Base-by-base conservation (phyloP, 2,888 invertebrate species). In the Lepidochrysops patricia region DNA sequence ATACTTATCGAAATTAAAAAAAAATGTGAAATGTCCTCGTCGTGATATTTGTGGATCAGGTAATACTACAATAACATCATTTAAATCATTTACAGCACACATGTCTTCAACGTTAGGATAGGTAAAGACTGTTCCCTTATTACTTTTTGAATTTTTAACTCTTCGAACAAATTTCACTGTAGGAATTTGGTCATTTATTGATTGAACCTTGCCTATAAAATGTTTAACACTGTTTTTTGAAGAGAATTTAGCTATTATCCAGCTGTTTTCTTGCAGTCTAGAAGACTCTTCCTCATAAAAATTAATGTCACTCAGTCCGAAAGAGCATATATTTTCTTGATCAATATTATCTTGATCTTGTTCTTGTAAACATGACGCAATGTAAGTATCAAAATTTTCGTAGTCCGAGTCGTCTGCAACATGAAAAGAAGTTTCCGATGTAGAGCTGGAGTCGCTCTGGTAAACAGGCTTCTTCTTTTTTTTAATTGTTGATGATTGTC, bases 191-290 rank as follows among this genome's bases (percentile, higher is more conserved):
- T 57, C 25, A 48, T 59, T 60, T 9, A 65, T 61, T 34, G 58
- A 29, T 43, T 64, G 60, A 58, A 64, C 57, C 9, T 57, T 59
- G 12, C 65, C 65, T 5, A 65, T 57, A 57, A 64, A 66, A 57
- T 66, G 64, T 50, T 65, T 64, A 6, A 66, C 7, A 57, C 60
- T 64, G 29, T 64, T 66, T 57, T 65, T 67, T 23, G 64, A 61
- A 12, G 61, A 48, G 26, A 65, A 67, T 50, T 60, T 37, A 50
- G 52, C 67, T 19, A 67, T 50, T 54, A 65, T 50, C 65, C 64
- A 66, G 57, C 62, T 61, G 35, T 61, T 34, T 62, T 61, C 52
- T 54, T 59, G 57, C 6, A 64, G 12, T 56, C 15, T 12, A n/a
- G 26, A 32, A 57, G 7, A 13, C 12, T 27, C 23, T 35, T 59